These are phyloP conservation scores for Micronycteris hirsuta DNA, from an alignment of 2,113 vertebrate genomes.

Conservation along the genomic window DNA sequence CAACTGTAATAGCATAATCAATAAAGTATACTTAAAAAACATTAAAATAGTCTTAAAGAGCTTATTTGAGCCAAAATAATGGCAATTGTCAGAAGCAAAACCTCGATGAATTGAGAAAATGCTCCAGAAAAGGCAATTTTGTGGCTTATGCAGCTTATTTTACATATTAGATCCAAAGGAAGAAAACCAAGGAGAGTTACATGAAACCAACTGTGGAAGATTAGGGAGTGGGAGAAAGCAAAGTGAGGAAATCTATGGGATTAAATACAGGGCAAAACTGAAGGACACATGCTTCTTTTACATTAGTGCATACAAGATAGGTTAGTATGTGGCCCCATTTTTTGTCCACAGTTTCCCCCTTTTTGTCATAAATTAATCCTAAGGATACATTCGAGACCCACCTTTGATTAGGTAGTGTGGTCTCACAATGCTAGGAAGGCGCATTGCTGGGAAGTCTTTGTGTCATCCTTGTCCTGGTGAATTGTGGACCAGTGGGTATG, in stretches of 20 bases:
- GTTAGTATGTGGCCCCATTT: too few species aligned
- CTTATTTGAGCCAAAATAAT: background rate
- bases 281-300: too few species aligned
- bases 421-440: background rate
- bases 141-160: background rate
- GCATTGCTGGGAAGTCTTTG: background rate
- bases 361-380: background rate
- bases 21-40: too few species aligned
- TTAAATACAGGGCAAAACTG: background rate
- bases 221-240: background rate
- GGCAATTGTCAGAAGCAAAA: background rate
- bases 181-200: background rate
- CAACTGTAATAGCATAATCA: too few species aligned
- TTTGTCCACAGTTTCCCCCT: background rate
- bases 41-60: background rate
- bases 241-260: background rate
- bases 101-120: background rate
- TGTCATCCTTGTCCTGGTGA: background rate
- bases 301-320: too few species aligned
- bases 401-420: background rate
- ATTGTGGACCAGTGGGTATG: background rate
- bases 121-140: background rate
- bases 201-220: background rate
- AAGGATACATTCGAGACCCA: background rate
- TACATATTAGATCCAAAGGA: background rate